A percentile compares a stretch with the other conserved stretches of the same genome.
Conservation (phyloP, 2,888 invertebrate species). For the Dione juno region DNA sequence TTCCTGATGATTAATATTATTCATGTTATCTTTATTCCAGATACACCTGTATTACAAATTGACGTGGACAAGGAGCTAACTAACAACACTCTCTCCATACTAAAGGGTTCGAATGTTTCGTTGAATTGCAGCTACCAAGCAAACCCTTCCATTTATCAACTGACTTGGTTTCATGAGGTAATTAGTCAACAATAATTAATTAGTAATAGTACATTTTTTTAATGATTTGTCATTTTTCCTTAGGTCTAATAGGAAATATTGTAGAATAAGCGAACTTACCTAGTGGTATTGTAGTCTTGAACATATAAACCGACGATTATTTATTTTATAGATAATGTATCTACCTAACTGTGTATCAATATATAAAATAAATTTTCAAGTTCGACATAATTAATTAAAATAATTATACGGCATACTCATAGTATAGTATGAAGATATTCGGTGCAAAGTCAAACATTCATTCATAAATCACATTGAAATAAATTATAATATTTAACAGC, state of each 20-base stretch:
- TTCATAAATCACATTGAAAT: too few species aligned
- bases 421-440: too few species aligned
- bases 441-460: too few species aligned
- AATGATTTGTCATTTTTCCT: not conserved
- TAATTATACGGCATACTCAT: too few species aligned
- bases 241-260: not conserved
- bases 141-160: conserved; percentile 66
- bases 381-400: too few species aligned
- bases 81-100: conserved; percentile 62
- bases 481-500: too few species aligned
- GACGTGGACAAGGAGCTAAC: conserved; percentile 57
- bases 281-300: too few species aligned
- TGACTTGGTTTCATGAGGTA: conserved; percentile 74
- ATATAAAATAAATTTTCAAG: too few species aligned
- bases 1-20: not conserved
- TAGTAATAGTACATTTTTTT: not conserved
- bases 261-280: too few species aligned
- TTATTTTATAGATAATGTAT: too few species aligned
- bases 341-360: too few species aligned
- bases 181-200: conserved; percentile 19
- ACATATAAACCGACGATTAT: too few species aligned
- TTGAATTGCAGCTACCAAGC: conserved; percentile 69
- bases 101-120: conserved; percentile 65
- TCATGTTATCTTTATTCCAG: conserved; percentile 52
- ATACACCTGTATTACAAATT: conserved; percentile 66